Percentiles rank a stretch among this genome's conserved stretches.
phyloP scores from a whole-genome alignment of 2,113 vertebrate genomes.

The Dasypus novemcinctus region DNA sequence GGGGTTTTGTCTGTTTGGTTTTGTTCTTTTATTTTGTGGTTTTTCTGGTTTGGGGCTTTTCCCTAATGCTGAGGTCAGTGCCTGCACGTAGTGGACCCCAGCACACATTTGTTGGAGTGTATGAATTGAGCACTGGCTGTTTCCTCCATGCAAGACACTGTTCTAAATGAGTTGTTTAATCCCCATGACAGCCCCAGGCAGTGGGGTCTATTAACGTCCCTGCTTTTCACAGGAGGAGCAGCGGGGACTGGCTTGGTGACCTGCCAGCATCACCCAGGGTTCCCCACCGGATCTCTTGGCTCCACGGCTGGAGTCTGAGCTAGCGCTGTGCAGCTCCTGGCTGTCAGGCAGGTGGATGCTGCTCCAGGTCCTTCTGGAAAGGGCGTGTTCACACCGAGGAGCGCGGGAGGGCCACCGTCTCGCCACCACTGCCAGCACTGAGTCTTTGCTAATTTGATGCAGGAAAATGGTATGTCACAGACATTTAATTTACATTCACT shows the following conservation, averaged over 20 bases:
- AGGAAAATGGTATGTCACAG: not conserved
- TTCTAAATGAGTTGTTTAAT: not conserved
- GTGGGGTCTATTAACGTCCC: fast-evolving
- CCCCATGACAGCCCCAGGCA: not conserved
- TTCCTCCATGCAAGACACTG: fast-evolving
- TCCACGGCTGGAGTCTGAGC: not conserved
- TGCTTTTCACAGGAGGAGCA: not conserved
- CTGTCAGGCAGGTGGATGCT: not conserved
- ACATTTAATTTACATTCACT: fast-evolving
- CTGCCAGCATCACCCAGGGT: fast-evolving
- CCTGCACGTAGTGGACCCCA: fast-evolving
- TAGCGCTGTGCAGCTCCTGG: too few relatives aligned
- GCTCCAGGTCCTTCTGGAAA: not conserved
- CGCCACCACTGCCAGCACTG: fast-evolving
- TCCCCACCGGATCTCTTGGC: fast-evolving
- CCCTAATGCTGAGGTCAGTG: fast-evolving
- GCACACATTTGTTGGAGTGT: not conserved
- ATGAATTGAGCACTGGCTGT: fast-evolving
- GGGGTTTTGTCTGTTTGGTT: too few relatives aligned
- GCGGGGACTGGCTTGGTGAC: not conserved
- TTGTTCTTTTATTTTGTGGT: too few relatives aligned
- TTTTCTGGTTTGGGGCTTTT: not conserved
- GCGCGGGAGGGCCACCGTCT: not conserved
- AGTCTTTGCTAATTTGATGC: not conserved
- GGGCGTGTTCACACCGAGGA: not conserved